phyloP scores from a whole-genome alignment of 30 jellyfish, hydroid and myxozoan species.

The Pelagia noctiluca region DNA sequence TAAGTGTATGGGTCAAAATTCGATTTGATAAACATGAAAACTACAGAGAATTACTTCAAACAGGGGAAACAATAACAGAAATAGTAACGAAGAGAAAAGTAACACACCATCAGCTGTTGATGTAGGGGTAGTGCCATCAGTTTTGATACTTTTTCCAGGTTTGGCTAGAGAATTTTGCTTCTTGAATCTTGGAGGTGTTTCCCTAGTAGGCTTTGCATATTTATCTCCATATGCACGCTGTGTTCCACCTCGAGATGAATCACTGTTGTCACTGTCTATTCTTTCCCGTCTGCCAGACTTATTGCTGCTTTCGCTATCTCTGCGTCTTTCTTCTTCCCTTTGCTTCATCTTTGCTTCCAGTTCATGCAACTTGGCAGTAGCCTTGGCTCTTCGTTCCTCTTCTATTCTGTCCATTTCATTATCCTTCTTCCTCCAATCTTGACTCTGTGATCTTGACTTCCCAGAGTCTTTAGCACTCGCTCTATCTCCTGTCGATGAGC shows the following conservation, averaged over 20 bases:
- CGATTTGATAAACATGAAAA: too few species aligned
- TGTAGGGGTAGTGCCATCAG: constrained; percentile 44
- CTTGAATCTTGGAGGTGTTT: constrained; percentile 86
- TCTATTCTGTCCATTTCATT: constrained; percentile 53
- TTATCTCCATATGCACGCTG: constrained; percentile 54
- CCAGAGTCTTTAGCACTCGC: constrained; percentile 18
- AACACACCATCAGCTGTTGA: constrained; percentile 60
- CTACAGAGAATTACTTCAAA: too few species aligned
- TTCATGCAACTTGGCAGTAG: constrained; percentile 70
- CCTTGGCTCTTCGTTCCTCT: constrained; percentile 63
- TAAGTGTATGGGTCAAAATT: too few species aligned
- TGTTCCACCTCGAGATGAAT: constrained; percentile 71
- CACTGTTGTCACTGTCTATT: constrained; percentile 84
- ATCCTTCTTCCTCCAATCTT: constrained; percentile 40
- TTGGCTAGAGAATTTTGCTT: constrained; percentile 68
- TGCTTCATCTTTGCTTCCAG: constrained; percentile 77
- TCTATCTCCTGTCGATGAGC: background rate
- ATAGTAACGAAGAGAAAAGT: background rate
- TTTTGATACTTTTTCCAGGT: constrained; percentile 25
- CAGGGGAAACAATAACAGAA: background rate
- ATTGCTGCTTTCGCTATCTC: constrained; percentile 63
- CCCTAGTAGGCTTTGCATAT: constrained; percentile 48
- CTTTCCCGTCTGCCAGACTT: constrained; percentile 59
- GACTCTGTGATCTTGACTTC: constrained; percentile 1
- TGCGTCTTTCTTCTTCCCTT: constrained; percentile 48